These are phyloP conservation scores for Gymnoscelis rufifasciata DNA, from an alignment of 2,888 invertebrate genomes.

Conservation along the genomic window DNA sequence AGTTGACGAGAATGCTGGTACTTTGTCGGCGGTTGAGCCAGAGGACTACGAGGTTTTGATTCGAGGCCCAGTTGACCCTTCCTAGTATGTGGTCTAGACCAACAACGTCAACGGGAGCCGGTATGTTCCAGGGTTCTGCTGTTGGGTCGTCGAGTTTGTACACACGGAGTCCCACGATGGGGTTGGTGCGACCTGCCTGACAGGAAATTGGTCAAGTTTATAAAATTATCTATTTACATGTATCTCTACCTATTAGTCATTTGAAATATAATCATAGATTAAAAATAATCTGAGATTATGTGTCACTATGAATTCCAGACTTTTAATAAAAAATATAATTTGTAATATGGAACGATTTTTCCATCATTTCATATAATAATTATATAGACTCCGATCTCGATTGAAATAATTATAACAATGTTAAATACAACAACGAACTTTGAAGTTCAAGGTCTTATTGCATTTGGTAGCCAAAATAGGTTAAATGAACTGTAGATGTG, in stretches of 20 bases:
- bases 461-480: not conserved
- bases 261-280: too few species aligned
- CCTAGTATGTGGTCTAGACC: slow-evolving; percentile 83
- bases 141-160: slow-evolving; percentile 64
- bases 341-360: too few species aligned
- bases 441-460: too few species aligned
- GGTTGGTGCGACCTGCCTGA: slow-evolving; percentile 86
- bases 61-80: slow-evolving; percentile 86
- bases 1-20: slow-evolving; percentile 79
- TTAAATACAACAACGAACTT: too few species aligned
- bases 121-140: slow-evolving; percentile 57
- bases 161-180: slow-evolving; percentile 82
- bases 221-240: too few species aligned
- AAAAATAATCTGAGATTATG: too few species aligned
- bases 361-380: too few species aligned
- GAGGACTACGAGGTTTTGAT: slow-evolving; percentile 82
- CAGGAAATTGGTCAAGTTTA: slow-evolving; percentile 32
- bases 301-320: too few species aligned
- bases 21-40: slow-evolving; percentile 95
- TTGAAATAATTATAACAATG: too few species aligned
- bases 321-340: too few species aligned
- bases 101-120: slow-evolving; percentile 76
- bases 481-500: not conserved
- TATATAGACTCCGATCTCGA: too few species aligned
- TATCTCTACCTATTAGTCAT: too few species aligned